phyloP scores from a whole-genome alignment of 92 coral and sea anemone species.

The Pocillopora grandis region DNA sequence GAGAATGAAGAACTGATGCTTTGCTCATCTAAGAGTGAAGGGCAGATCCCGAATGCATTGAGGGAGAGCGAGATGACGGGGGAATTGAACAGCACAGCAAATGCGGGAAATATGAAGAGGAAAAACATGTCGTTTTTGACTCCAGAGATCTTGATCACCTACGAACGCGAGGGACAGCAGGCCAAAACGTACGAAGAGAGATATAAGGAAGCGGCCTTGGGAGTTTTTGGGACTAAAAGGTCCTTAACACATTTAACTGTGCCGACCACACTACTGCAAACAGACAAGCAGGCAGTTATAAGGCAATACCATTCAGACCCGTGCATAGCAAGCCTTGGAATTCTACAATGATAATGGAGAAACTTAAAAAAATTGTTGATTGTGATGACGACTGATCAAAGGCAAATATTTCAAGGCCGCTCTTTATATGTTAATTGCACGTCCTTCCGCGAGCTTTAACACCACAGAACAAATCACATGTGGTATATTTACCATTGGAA shows the following conservation, averaged over 20 bases:
- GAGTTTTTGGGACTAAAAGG: constrained; percentile 65
- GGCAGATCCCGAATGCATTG: constrained; percentile 35
- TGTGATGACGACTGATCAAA: not conserved
- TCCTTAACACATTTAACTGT: constrained; percentile 46
- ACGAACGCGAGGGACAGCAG: constrained; percentile 52
- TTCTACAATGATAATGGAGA: constrained; percentile 37
- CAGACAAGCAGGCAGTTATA: constrained; percentile 61
- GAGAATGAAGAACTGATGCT: constrained; percentile 33
- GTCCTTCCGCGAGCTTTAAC: not conserved
- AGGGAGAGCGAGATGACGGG: constrained; percentile 17
- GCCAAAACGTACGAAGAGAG: constrained; percentile 54
- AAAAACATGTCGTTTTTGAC: constrained; percentile 43
- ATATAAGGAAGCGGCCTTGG: constrained; percentile 61
- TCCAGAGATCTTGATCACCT: constrained; percentile 63
- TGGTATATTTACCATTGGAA: not conserved
- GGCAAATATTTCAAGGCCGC: not conserved
- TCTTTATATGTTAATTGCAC: not conserved
- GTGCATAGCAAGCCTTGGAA: constrained; percentile 67
- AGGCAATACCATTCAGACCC: constrained; percentile 73
- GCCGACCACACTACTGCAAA: constrained; percentile 31
- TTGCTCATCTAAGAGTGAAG: constrained; percentile 43
- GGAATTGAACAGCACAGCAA: not conserved
- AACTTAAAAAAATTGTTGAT: not conserved
- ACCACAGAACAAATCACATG: too few species aligned
- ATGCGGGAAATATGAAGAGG: constrained; percentile 20